phyloP scores from a whole-genome alignment of 2,888 invertebrate genomes.

The Strigamia transsilvanica region DNA sequence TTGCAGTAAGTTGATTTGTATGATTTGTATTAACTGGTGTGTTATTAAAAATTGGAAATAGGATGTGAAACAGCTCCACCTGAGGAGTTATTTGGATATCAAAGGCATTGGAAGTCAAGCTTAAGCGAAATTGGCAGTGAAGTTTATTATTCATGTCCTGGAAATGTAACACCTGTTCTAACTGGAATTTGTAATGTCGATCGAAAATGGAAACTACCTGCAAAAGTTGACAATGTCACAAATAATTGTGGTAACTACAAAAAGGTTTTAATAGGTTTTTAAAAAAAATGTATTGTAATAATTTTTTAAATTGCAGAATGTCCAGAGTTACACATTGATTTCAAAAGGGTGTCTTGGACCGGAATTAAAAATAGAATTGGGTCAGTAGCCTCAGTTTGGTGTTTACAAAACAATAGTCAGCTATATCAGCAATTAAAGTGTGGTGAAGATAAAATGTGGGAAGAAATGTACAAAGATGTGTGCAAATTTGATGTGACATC shows the following conservation, averaged over 20 bases:
- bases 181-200: background rate
- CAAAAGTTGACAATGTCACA: background rate
- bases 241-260: background rate
- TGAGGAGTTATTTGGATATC: background rate
- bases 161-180: background rate
- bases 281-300: background rate
- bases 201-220: background rate
- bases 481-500: background rate
- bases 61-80: background rate
- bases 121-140: background rate
- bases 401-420: background rate
- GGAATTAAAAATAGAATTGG: background rate
- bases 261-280: too few species aligned
- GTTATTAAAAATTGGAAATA: background rate
- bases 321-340: background rate
- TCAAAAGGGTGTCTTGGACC: background rate
- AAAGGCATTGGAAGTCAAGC: background rate
- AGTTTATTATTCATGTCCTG: constrained; percentile 16
- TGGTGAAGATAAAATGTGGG: background rate
- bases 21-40: too few species aligned
- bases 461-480: background rate
- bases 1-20: background rate
- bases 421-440: background rate
- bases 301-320: constrained; percentile 6
- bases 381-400: constrained; percentile 12